phyloP scores from a whole-genome alignment of 1,140 invertebrate species.

The Drosophila malerkotliana region DNA sequence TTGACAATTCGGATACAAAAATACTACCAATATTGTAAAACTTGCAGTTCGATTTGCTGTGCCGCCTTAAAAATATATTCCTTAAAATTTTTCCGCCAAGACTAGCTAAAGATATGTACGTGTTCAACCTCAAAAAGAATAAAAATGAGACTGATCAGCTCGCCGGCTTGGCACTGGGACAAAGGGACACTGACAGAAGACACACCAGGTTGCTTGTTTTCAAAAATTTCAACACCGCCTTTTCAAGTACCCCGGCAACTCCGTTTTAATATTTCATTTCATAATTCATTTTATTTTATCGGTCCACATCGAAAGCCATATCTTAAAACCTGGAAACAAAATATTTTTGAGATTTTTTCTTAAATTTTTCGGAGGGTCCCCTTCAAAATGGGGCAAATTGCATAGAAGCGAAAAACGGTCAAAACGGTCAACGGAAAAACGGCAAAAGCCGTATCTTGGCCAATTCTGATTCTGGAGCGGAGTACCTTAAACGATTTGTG shows the following conservation, averaged over 20 bases:
- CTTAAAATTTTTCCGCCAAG: slow-evolving; percentile 41
- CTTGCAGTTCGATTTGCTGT: slow-evolving; percentile 28
- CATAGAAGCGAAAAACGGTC: too few relatives aligned
- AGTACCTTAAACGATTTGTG: too few relatives aligned
- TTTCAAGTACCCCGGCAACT: background rate
- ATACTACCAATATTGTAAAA: slow-evolving; percentile 14
- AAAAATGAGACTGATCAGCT: slow-evolving; percentile 46
- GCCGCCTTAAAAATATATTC: slow-evolving; percentile 29
- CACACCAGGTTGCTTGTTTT: slow-evolving; percentile 2
- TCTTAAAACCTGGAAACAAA: too few relatives aligned
- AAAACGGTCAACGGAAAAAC: too few relatives aligned
- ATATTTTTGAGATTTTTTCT: too few relatives aligned
- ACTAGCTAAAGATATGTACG: slow-evolving; percentile 55
- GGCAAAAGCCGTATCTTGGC: too few relatives aligned
- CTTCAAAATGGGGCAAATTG: too few relatives aligned
- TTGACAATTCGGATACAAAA: slow-evolving; percentile 17
- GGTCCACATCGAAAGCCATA: too few relatives aligned
- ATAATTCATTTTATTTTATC: too few relatives aligned
- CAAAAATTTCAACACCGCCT: background rate
- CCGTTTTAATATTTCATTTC: background rate
- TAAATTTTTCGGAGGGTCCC: too few relatives aligned
- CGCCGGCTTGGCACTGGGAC: background rate
- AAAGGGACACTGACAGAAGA: slow-evolving; percentile 16
- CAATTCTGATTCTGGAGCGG: too few relatives aligned
- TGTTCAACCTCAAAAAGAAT: slow-evolving; percentile 62